Evolutionary conservation across 2,888 invertebrate species (phyloP).

Genomic region (Rhyacophila evoluta): DNA sequence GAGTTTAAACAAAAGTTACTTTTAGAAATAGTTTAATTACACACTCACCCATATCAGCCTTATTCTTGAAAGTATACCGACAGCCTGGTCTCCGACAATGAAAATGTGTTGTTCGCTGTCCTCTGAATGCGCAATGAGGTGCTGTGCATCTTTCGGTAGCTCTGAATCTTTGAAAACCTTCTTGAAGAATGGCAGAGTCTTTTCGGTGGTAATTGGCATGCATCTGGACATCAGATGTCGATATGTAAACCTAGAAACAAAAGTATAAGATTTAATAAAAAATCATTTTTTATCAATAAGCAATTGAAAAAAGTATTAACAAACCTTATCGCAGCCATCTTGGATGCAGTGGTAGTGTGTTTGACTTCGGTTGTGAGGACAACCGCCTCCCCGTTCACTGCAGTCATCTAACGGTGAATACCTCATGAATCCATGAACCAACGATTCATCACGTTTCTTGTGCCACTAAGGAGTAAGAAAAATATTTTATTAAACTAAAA

Average conservation of each 20-base stretch:
- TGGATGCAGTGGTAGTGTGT: slow-evolving; percentile 98
- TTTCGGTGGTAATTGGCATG: slow-evolving; percentile 99
- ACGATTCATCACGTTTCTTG: slow-evolving; percentile 96
- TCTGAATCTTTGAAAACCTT: slow-evolving; percentile 96
- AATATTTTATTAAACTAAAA: no score
- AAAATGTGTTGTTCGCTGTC: slow-evolving; percentile 97
- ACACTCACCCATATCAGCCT: slow-evolving; percentile 97
- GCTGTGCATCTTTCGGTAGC: slow-evolving; percentile 97
- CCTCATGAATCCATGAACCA: slow-evolving; percentile 94
- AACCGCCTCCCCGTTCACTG: slow-evolving; percentile 84
- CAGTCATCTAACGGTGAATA: slow-evolving; percentile 97
- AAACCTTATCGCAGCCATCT: slow-evolving; percentile 86
- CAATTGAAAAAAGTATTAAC: not conserved
- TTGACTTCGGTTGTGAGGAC: slow-evolving; percentile 93
- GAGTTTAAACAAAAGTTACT: no score
- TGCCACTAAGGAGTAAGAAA: slow-evolving; percentile 97
- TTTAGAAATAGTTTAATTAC: no score
- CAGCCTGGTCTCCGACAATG: slow-evolving; percentile 94
- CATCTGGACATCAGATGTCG: slow-evolving; percentile 99
- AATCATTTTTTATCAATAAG: not conserved
- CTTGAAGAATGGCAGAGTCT: slow-evolving; percentile 96
- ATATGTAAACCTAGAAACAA: slow-evolving; percentile 83
- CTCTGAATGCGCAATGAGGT: slow-evolving; percentile 90
- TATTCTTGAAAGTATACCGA: slow-evolving; percentile 97
- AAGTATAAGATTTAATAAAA: not conserved